A percentile compares a stretch with the other conserved stretches of the same genome.
These are phyloP conservation scores for Bettongia penicillata DNA, from an alignment of 2,113 vertebrate species.

Conservation along the genomic window DNA sequence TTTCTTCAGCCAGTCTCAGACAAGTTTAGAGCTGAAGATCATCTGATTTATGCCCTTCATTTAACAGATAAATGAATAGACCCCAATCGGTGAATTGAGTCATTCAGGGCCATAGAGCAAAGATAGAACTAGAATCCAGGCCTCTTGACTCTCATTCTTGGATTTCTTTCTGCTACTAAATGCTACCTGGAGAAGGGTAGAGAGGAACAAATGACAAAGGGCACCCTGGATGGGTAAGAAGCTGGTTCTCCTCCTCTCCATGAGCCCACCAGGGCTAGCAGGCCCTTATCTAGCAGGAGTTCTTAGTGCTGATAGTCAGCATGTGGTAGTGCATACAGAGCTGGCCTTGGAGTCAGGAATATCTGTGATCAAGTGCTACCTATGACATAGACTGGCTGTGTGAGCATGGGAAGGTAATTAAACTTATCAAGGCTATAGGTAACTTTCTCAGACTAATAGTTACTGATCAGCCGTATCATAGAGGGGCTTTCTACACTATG, in stretches of 20 bases:
- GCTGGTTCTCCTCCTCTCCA: background rate
- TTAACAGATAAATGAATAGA: background rate
- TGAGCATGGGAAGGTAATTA: too few relatives aligned
- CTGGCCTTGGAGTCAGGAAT: background rate
- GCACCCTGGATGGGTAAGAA: background rate
- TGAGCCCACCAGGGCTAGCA: background rate
- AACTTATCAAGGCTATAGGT: too few relatives aligned
- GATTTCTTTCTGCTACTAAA: background rate
- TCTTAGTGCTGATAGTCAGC: background rate
- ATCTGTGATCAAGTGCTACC: background rate
- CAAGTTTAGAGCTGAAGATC: background rate
- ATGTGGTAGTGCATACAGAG: background rate
- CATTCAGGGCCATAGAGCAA: background rate
- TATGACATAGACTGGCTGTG: background rate
- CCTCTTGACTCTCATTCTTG: background rate
- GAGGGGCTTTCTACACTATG: background rate
- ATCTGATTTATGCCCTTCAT: background rate
- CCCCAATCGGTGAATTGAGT: background rate
- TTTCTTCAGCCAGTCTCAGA: background rate
- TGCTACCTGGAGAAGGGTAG: background rate
- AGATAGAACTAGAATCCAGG: background rate
- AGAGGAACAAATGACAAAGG: background rate
- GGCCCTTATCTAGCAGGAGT: background rate
- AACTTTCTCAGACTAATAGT: background rate
- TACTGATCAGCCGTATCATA: background rate